Evolutionary conservation across 2,113 vertebrate genomes (phyloP), one percentile per base, ranked within the genome.

Genomic region (Willisornis vidua): DNA sequence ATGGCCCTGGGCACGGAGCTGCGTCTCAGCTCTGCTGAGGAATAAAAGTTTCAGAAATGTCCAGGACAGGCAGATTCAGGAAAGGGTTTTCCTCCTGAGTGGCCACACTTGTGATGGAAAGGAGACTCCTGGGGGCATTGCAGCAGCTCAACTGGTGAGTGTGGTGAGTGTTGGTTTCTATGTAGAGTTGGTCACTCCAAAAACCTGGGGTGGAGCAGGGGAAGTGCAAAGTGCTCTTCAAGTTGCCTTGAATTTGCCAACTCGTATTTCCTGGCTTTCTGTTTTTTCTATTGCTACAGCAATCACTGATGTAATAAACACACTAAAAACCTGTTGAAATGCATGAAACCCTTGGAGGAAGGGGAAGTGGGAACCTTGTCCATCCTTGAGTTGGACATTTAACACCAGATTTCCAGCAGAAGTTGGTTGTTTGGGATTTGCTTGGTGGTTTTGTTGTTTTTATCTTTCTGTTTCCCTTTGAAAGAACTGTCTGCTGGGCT

Each of bases 201-300:
- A 90, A 63, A 3, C 12, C 62, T 52, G 35, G 7, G 61, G 6
- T 51, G 59, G 49, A 45, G 25, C 51, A 39, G 58, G n/a, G 51
- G 52, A 89, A 72, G 48, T 6, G 66, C 78, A 57, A 70, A 87
- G 61, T 41, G 29, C 5, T 57, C 37, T 62, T 66, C 54, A 79
- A 5, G 43, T 73, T 80, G 49, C 33, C 58, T 49, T 63, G 72
- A 67, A 43, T 79, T 82, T 65, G 75, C 59, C 37, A 58, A 14
- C 15, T 18, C 41, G 25, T 71, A 18, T 86, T 93, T 92, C 72
- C 67, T 59, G 89, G 39, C 49, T 79, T 80, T 77, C 57, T 77
- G 33, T 55, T 72, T 88, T 86, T 62, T 61, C 57, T 85, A 5
- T 63, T 62, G 55, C 70, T 54, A 10, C 51, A 83, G 77, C 41